A percentile compares a stretch with the other conserved stretches of the same genome.
phyloP scores from a whole-genome alignment of 2,888 invertebrate genomes.

The Dyspetes luteomarginatus region DNA sequence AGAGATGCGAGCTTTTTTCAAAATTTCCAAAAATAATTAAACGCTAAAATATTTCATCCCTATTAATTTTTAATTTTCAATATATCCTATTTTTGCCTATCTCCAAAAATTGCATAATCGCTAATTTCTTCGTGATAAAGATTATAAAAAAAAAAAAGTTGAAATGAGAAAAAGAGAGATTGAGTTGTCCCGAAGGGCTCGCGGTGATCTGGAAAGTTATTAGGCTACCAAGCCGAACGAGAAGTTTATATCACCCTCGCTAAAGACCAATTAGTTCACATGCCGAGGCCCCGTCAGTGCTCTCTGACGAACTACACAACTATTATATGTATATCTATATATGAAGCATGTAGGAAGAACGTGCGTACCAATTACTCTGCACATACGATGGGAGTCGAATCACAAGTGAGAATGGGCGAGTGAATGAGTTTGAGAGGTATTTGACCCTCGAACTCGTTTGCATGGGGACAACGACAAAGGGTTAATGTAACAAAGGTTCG shows the following conservation, averaged over 20 bases:
- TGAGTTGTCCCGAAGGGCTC: conserved; percentile 69
- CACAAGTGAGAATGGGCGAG: not conserved
- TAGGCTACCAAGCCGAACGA: conserved; percentile 42
- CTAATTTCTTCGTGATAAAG: conserved; percentile 60
- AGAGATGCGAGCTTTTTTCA: too few species aligned
- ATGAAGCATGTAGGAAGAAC: not conserved
- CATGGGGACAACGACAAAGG: conserved; percentile 65
- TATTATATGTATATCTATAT: not conserved
- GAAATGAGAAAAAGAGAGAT: not conserved
- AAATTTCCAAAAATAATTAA: too few species aligned
- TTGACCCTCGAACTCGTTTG: conserved; percentile 40
- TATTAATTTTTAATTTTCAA: too few species aligned
- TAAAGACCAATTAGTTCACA: conserved; percentile 32
- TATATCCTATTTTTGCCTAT: not conserved
- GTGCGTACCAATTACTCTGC: not conserved
- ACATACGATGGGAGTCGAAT: not conserved
- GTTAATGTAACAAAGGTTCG: conserved; percentile 73
- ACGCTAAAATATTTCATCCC: too few species aligned
- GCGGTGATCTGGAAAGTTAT: conserved; percentile 53
- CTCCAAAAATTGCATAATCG: not conserved
- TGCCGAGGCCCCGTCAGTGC: not conserved
- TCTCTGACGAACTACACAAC: not conserved
- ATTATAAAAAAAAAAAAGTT: conserved; percentile 66
- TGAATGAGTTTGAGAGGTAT: conserved; percentile 40
- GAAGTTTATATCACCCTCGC: conserved; percentile 19